Percentiles rank a stretch among this genome's conserved stretches.
Conservation (phyloP, 2,797 vertebrate genomes). For the Ctenosaura bakeri region DNA sequence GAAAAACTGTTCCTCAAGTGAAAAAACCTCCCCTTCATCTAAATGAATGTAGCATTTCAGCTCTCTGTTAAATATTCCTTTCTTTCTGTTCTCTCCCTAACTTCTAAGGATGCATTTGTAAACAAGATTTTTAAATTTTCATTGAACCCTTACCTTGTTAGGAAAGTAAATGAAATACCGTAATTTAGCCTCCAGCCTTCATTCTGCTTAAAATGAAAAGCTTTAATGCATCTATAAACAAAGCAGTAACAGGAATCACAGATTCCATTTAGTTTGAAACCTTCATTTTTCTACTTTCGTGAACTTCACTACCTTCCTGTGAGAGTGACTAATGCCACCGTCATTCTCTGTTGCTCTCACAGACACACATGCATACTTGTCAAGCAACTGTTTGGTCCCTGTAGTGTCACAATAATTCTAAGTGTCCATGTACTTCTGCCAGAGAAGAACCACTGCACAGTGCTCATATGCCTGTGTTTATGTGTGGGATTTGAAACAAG, state of each 20-base stretch:
- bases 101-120: constrained; percentile 33
- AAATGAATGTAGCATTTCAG: constrained; percentile 1
- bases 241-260: constrained; percentile 26
- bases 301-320: constrained; percentile 10
- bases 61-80: not conserved
- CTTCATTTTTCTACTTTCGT: constrained; percentile 37
- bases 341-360: not conserved
- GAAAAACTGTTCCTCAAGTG: too few relatives aligned
- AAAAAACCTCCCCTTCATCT: not conserved
- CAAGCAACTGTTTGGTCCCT: not conserved
- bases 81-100: constrained; percentile 49
- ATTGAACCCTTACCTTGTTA: constrained; percentile 15
- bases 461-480: not conserved
- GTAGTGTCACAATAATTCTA: not conserved
- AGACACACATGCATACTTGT: not conserved
- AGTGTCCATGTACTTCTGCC: not conserved
- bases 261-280: constrained; percentile 42
- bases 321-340: not conserved
- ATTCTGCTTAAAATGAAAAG: constrained; percentile 29
- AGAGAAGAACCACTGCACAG: not conserved
- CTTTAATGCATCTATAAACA: constrained; percentile 32
- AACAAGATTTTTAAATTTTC: constrained; percentile 50
- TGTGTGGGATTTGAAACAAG: not conserved
- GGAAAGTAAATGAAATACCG: constrained; percentile 43
- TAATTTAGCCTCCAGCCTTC: constrained; percentile 25